Evolutionary conservation across 2,888 invertebrate species (phyloP), one percentile per base, ranked within the genome.

Genomic region (Mythimna lalbum): DNA sequence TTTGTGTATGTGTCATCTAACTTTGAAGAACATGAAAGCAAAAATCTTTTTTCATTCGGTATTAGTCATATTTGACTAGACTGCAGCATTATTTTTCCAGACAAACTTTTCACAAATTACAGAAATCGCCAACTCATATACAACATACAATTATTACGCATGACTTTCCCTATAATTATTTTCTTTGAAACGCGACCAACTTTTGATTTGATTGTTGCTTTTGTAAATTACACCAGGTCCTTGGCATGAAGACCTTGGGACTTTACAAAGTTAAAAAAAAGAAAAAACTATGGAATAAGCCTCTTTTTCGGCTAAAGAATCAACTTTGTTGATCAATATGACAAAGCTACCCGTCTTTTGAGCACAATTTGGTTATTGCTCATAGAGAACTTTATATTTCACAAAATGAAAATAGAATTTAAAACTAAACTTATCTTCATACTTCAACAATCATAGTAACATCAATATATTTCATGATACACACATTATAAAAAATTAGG

Each of bases 161-260:
- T 70, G 68, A 74, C 50, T 74, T 59, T 61, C 1, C 21, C 10
- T 43, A 52, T 33, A 27, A 73, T 64, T 67, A 50, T 68, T 68
- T 78, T 73, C 55, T 65, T 65, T 49, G 52, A 60, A 82, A 78
- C 68, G 39, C 47, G 43, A 50, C 43, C 31, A 72, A 72, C 67
- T 69, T 73, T 63, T 71, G 60, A 64, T 76, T 63, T 67, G 69
- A 80, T 80, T 72, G 52, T 76, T 80, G n/a, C 67, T 73, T 67
- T 49, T 59, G 53, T 60, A 66, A 76, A 75, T 80, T 69, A 49
- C 63, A 36, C 14, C 17, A 55, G 56, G 63, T 63, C 68, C 68
- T 59, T 55, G 64, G 56, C 69, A 43, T n/a, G 1, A 39, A 33
- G 23, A 53, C 83, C 69, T 83, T 83, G 52, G 4, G 33, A 39